Conservation (phyloP, 1,140 invertebrate genomes). For the Drosophila dunni region DNA sequence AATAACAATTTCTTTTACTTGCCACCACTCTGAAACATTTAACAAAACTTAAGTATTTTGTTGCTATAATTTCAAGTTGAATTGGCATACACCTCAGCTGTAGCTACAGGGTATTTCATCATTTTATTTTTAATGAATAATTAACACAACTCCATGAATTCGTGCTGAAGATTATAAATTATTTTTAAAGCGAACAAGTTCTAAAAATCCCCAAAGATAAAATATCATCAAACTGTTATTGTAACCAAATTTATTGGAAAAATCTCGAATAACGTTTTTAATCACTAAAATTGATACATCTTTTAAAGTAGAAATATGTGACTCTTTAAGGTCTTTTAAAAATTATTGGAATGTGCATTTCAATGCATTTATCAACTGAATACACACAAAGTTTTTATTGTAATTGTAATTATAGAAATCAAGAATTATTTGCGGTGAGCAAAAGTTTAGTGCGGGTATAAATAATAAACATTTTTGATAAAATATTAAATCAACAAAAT, state of each 20-base stretch:
- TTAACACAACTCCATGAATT: not conserved
- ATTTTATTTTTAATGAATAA: not conserved
- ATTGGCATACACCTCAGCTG: not conserved
- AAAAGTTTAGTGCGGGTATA: constrained; percentile 20
- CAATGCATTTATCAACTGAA: too few species aligned
- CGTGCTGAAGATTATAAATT: too few species aligned
- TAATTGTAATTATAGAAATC: constrained; percentile 18
- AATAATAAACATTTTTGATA: not conserved
- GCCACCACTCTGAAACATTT: not conserved
- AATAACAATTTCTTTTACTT: not conserved
- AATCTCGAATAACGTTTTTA: too few species aligned
- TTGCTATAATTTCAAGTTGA: not conserved
- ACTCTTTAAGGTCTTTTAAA: too few species aligned
- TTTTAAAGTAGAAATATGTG: too few species aligned
- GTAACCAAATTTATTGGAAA: too few species aligned
- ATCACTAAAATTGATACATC: too few species aligned
- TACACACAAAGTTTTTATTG: not conserved
- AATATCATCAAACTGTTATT: too few species aligned
- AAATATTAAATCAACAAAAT: constrained; percentile 14
- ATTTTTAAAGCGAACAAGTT: too few species aligned
- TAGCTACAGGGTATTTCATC: not conserved
- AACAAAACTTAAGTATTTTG: not conserved
- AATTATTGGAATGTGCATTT: too few species aligned
- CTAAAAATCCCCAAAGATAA: too few species aligned
- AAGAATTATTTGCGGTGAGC: constrained; percentile 26